Evolutionary conservation across 2,113 vertebrate species (phyloP).

Genomic region (Bucco capensis): DNA sequence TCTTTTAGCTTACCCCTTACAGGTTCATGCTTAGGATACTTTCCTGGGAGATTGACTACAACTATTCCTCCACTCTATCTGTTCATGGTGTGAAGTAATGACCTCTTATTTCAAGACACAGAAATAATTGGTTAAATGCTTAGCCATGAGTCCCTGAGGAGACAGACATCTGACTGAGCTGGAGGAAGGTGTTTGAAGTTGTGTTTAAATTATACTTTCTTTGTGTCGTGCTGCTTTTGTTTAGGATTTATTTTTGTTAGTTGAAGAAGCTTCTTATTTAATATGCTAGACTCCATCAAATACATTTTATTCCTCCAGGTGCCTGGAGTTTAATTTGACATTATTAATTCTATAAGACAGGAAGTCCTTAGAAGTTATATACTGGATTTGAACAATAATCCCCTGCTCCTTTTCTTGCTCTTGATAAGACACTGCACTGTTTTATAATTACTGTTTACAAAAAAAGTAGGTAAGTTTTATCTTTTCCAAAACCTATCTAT

Average conservation of each 20-base stretch:
- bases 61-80: not conserved
- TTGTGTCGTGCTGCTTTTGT: not conserved
- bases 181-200: not conserved
- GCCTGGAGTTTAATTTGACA: not conserved
- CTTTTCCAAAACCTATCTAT: not conserved
- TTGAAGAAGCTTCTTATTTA: not conserved
- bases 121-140: not conserved
- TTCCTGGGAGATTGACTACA: not conserved
- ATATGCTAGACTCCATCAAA: not conserved
- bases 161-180: not conserved
- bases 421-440: not conserved
- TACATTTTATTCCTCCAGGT: not conserved
- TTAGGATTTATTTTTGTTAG: fast-evolving
- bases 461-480: not conserved
- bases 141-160: not conserved
- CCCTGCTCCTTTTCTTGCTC: not conserved
- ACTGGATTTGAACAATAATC: fast-evolving
- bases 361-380: not conserved
- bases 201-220: not conserved
- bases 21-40: not conserved
- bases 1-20: not conserved
- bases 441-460: not conserved
- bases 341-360: not conserved
- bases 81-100: not conserved
- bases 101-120: not conserved